Base-by-base conservation (phyloP, 2,797 vertebrate species). In the Oophaga sylvatica region DNA sequence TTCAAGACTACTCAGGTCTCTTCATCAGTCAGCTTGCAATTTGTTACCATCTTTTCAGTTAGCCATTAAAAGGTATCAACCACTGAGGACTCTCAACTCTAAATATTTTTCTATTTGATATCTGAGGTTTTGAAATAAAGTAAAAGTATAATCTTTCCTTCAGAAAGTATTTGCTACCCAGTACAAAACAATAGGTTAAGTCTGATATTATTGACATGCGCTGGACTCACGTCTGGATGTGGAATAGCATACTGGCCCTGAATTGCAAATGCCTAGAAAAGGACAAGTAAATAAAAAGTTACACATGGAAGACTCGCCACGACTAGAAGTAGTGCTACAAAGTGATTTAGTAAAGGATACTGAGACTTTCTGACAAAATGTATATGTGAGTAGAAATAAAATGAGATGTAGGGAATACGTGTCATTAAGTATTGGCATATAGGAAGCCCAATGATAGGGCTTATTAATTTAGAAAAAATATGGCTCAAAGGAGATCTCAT, bases 151-250 rank as follows among this genome's bases (percentile, higher is more conserved):
- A 71, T 31, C 62, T 71, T 11, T 45, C 3, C 13, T 75, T 48
- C 15, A 92, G 93, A 94, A 94, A 94, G 93, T 89, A 92, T 91
- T 91, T 92, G 92, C 71, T 92, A 93, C 87, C 93, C 94, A 93
- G 95, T 93, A 92, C 93, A 95, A 93, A 94, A 91, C 89, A 88
- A 90, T 71, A 70, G 29, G 56, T 56, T 83, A 86, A 73, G 35
- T 82, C n/a, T 62, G 89, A 91, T 90, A 68, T 91, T 93, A 92
- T 93, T 93, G 91, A 91, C 92, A 90, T 89, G 93, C 87, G 81
- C 87, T 88, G 93, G 94, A 98, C 97, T 98, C 96, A 98, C 97
- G 92, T 98, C 97, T 95, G 97, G 97, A 93, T 97, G 96, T 85
- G 96, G 95, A 94, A 97, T 96, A 83, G 97, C 96, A 90, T 97